phyloP scores from a whole-genome alignment of 2,797 vertebrate genomes.

The Urophycis tenuis region DNA sequence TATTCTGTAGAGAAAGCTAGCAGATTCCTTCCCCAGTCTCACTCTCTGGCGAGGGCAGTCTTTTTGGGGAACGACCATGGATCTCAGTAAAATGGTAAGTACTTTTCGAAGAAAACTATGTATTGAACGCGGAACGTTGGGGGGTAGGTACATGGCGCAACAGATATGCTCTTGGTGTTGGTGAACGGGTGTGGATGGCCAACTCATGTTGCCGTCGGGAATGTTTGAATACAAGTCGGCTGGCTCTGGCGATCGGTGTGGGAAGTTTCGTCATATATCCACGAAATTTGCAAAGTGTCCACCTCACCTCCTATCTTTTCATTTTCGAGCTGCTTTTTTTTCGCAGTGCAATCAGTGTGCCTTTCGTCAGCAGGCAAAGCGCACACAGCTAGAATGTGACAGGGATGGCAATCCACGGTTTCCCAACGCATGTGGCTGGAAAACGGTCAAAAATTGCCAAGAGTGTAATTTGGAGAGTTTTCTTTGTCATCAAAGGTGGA shows the following conservation, averaged over 20 bases:
- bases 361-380: background rate
- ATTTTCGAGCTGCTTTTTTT: background rate
- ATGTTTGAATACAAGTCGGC: background rate
- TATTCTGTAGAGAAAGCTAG: slow-evolving; percentile 28
- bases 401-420: slow-evolving; percentile 36
- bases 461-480: background rate
- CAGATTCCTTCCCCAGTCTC: slow-evolving; percentile 29
- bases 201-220: background rate
- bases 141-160: slow-evolving; percentile 1
- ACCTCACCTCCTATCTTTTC: background rate
- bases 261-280: background rate
- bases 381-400: slow-evolving; percentile 28
- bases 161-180: slow-evolving; percentile 5
- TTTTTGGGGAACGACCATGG: slow-evolving; percentile 53
- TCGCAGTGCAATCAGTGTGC: background rate
- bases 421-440: background rate
- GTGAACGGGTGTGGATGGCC: background rate
- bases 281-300: background rate
- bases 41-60: slow-evolving; percentile 29
- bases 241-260: background rate
- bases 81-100: slow-evolving; percentile 75
- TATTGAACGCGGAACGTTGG: too few species aligned
- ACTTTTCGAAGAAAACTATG: background rate
- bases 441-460: too few species aligned
- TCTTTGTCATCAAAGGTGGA: background rate